Base-by-base conservation (phyloP, 1,140 invertebrate genomes). In the Branchinecta lindahli region DNA sequence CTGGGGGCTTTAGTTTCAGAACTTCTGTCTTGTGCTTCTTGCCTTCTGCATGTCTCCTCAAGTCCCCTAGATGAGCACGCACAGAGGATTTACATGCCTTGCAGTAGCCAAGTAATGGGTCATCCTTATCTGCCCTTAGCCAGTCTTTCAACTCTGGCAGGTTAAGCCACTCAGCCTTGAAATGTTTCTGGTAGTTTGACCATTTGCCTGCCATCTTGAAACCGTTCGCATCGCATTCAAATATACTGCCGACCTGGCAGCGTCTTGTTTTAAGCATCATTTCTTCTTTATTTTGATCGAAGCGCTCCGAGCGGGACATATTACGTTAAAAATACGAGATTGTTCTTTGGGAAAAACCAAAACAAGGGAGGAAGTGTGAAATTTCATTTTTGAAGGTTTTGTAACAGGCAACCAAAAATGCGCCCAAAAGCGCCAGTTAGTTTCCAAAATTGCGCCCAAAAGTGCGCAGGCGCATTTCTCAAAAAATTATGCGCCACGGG, bases 181-280 rank as follows among this genome's bases (percentile, higher is more conserved):
- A 52, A 52, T 52, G 47, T 52, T 9, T 52, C 47, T 52, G 47
- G 47, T 52, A 52, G 9, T 52, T 52, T n/a, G 47, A 52, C 47
- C 47, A 52, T 52, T 52, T 52, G 47, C 47, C 47, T 52, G 47
- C 47, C 47, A 52, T 52, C n/a, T 52, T 52, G n/a, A 52, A 52
- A 52, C 47, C 47, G n/a, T 52, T 9, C 9, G 47, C 9, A 52
- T 9, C n/a, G 47, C 47, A n/a, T 52, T 52, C 47, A 52, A 52
- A 52, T 52, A 52, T 52, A 52, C 47, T n/a, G n/a, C 47, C 47
- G n/a, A 52, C 47, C 9, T 52, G 9, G n/a, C 47, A 9, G n/a
- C n/a, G 47, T 9, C 9, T n/a, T 9, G 9, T 52, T n/a, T 9
- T 9, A 9, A 9, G 47, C 47, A 52, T 52, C n/a, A 9, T 52